Evolutionary conservation across 2,797 vertebrate species (phyloP).

Genomic region (Rhabdophis nuchalis): DNA sequence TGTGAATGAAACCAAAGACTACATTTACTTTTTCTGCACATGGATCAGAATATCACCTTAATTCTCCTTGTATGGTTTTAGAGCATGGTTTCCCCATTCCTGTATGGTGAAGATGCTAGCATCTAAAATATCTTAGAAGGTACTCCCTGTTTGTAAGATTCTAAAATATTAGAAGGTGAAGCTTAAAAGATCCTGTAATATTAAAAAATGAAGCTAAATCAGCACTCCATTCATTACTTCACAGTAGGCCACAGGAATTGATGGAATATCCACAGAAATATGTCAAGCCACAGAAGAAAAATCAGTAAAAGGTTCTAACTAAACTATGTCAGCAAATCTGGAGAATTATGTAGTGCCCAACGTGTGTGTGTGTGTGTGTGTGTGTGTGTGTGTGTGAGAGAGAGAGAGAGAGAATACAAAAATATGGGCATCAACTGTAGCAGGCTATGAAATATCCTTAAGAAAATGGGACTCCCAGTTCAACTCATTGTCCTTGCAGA

Average conservation of each 20-base stretch:
- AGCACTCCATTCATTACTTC: neutral
- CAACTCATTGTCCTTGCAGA: neutral
- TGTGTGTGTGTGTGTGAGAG: too few relatives aligned
- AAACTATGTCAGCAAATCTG: neutral
- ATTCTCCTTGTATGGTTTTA: neutral
- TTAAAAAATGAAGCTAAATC: neutral
- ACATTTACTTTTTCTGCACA: neutral
- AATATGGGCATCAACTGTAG: neutral
- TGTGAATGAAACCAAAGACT: neutral
- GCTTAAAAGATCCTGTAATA: neutral
- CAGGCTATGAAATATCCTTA: neutral
- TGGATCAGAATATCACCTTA: neutral
- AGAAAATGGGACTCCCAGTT: neutral
- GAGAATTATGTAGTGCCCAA: neutral
- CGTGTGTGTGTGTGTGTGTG: too few relatives aligned
- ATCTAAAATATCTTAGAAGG: neutral
- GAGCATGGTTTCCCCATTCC: neutral
- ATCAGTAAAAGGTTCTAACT: neutral
- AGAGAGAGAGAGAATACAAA: neutral
- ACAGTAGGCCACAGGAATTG: neutral
- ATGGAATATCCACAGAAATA: neutral
- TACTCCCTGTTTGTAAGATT: neutral
- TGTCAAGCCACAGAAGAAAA: neutral
- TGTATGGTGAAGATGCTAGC: neutral
- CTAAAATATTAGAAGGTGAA: neutral